Base-by-base conservation (phyloP, 2,888 invertebrate species). In the Hypena proboscidalis region DNA sequence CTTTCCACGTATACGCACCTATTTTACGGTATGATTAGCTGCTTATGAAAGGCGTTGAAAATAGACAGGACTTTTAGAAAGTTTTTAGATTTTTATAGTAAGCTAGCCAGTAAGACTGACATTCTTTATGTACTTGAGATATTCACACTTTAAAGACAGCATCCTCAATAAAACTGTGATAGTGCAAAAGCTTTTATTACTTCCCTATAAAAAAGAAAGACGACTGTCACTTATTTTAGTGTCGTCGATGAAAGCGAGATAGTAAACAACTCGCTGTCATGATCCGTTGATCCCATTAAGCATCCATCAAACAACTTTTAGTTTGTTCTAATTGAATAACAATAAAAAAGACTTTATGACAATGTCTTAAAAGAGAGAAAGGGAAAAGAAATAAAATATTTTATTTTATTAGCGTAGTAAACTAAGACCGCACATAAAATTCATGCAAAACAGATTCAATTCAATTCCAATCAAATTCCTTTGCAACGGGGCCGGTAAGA, bases 11-110 rank as follows among this genome's bases (percentile, higher is more conserved):
- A 74, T 74, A 76, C 76, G 73, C 77, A 79, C 78, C 78, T 74
- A 74, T 77, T 75, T 77, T 78, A 79, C 71, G 74, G 72, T 69
- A 70, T 80, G 83, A 85, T 85, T 83, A 82, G 76, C 77, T 83
- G 74, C 74, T 81, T 77, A 73, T 74, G 67, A 72, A 63, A 70
- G 53, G 45, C 17, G 32, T 55, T 52, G 32, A 26, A 34, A 47
- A 41, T 31, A 55, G 52, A 48, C 39, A 45, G 2, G 11, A 15
- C 11, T 7, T 15, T 41, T 23, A 13, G 1, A 7, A 7, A 3
- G 9, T 15, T 17, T 8, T 17, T 5, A 1, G 1, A 2, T 15
- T 29, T 15, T 15, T 15, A 15, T 2, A 14, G 5, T 5, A 17
- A 5, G 3, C 17, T 17, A n/a, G 15, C n/a, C 9, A 15, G 5